These are phyloP conservation scores for Hipparchia semele DNA, from an alignment of 2,888 invertebrate species.

Conservation along the genomic window DNA sequence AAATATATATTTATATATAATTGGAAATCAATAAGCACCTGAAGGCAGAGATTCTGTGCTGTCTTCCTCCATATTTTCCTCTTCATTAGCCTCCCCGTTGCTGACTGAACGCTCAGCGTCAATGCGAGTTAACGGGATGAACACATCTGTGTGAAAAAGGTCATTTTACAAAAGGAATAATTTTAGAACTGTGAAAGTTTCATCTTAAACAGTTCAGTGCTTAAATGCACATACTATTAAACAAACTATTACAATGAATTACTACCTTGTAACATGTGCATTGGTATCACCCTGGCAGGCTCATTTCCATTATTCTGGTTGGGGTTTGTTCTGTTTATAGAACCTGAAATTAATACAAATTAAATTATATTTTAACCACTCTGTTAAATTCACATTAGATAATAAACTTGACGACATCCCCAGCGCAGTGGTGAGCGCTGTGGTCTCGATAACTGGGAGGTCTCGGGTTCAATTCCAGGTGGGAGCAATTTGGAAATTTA, in stretches of 20 bases:
- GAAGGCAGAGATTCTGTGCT: constrained; percentile 41
- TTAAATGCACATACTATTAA: too few species aligned
- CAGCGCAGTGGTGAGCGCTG: too few species aligned
- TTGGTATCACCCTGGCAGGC: constrained; percentile 61
- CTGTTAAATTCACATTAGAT: too few species aligned
- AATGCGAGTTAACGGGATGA: constrained; percentile 71
- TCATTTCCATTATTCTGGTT: constrained; percentile 55
- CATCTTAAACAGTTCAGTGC: not conserved
- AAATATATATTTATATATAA: not conserved
- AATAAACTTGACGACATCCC: too few species aligned
- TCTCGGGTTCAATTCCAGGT: too few species aligned
- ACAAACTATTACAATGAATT: not conserved
- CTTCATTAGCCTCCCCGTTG: constrained; percentile 50
- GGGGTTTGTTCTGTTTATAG: constrained; percentile 49
- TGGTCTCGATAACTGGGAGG: too few species aligned
- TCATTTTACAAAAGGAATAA: not conserved
- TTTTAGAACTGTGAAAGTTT: not conserved
- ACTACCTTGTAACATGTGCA: constrained; percentile 73
- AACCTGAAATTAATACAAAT: constrained; percentile 47
- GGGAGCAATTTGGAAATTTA: too few species aligned
- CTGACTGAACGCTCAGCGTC: constrained; percentile 53
- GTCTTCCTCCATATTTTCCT: constrained; percentile 50
- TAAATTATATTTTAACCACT: not conserved
- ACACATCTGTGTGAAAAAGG: constrained; percentile 57
- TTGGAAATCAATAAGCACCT: constrained; percentile 47